Percentiles rank a stretch among this genome's conserved stretches.
These are phyloP conservation scores for Phragmatobia fuliginosa DNA, from an alignment of 2,888 invertebrate genomes.

Conservation along the genomic window DNA sequence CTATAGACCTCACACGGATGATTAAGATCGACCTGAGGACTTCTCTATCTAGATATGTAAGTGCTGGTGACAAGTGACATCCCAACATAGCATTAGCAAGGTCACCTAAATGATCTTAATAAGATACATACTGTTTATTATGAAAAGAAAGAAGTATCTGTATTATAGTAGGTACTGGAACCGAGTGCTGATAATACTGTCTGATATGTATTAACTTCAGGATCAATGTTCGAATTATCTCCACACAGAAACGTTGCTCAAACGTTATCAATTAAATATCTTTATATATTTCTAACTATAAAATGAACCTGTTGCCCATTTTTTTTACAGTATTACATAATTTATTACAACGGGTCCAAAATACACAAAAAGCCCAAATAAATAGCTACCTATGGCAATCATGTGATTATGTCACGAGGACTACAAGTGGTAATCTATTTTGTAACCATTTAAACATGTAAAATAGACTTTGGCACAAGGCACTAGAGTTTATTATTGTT, in stretches of 20 bases:
- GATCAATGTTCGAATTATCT: background rate
- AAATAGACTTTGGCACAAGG: conserved; percentile 25
- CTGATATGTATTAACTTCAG: background rate
- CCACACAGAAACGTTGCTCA: background rate
- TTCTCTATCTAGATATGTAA: too few relatives aligned
- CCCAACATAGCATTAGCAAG: too few relatives aligned
- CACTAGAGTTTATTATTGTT: conserved; percentile 15
- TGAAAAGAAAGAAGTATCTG: background rate
- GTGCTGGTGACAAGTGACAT: too few relatives aligned
- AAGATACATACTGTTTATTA: background rate
- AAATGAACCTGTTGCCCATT: too few relatives aligned
- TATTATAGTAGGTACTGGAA: background rate
- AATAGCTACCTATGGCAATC: conserved; percentile 66
- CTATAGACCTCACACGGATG: too few relatives aligned
- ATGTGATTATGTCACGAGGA: conserved; percentile 72
- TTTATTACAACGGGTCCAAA: conserved; percentile 42
- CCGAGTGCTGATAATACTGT: background rate
- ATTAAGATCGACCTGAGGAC: too few relatives aligned
- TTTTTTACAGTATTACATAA: conserved; percentile 3
- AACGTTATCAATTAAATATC: background rate
- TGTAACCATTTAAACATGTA: conserved; percentile 22
- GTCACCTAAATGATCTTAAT: too few relatives aligned
- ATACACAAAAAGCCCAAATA: conserved; percentile 74
- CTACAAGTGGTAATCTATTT: conserved; percentile 58
- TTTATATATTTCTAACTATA: background rate